A percentile compares a stretch with the other conserved stretches of the same genome.
phyloP scores from a whole-genome alignment of 2,113 vertebrate genomes.

The Delphinus delphis region DNA sequence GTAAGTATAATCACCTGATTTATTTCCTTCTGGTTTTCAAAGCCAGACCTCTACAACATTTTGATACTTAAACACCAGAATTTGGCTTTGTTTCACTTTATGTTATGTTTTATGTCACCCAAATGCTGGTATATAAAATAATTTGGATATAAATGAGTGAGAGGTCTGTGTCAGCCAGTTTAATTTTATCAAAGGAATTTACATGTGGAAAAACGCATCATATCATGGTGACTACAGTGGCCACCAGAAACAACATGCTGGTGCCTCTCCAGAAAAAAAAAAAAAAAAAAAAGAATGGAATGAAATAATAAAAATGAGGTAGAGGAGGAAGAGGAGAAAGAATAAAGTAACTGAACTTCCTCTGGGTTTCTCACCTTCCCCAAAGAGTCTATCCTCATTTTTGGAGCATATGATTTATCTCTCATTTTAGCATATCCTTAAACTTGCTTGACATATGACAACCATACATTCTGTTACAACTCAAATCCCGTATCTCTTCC shows the following conservation, averaged over 20 bases:
- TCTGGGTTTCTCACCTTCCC: neutral
- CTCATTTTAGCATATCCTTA: neutral
- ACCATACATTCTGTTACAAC: neutral
- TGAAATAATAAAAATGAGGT: neutral
- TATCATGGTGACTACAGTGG: neutral
- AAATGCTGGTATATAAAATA: neutral
- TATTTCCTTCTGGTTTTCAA: neutral
- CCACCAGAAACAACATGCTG: neutral
- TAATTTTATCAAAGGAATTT: neutral
- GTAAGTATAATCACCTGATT: neutral
- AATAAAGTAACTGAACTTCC: neutral
- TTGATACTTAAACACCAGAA: neutral
- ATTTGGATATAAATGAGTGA: neutral
- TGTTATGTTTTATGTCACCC: neutral
- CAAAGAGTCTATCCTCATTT: neutral
- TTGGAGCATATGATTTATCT: neutral
- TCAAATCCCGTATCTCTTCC: neutral
- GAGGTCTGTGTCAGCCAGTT: neutral
- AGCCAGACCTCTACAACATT: constrained; percentile 9
- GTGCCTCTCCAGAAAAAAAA: neutral
- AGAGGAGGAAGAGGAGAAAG: rapidly evolving
- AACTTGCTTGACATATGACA: neutral
- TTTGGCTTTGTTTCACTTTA: neutral
- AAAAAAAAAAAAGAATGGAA: neutral
- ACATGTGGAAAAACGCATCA: neutral